Conservation (phyloP, 2,797 vertebrate genomes). For the Cossypha niveicapilla region DNA sequence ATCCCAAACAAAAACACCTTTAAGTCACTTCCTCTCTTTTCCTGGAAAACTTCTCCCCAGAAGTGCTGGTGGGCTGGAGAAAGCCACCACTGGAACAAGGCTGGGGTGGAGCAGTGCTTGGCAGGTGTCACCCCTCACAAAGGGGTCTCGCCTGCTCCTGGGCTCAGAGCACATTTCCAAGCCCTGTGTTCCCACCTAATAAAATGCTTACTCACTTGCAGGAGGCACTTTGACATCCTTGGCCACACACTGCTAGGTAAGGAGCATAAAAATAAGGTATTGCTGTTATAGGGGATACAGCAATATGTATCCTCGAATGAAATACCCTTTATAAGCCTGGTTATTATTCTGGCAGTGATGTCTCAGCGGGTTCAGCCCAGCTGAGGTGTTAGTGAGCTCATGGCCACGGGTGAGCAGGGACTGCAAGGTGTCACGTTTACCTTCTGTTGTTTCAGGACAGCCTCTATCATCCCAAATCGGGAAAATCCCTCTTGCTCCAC, state of each 20-base stretch:
- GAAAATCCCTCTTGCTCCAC: background rate
- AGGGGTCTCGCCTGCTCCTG: background rate
- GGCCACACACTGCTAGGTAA: conserved; percentile 53
- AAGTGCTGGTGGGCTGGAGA: background rate
- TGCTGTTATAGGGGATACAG: conserved; percentile 25
- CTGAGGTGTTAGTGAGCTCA: background rate
- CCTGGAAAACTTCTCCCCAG: background rate
- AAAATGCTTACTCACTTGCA: conserved; percentile 59
- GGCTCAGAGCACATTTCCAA: background rate
- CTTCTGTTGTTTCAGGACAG: background rate
- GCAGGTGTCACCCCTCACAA: background rate
- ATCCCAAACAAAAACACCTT: background rate
- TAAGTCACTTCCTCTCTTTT: background rate
- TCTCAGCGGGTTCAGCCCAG: background rate
- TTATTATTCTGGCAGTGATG: conserved; percentile 38
- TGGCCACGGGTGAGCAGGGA: background rate
- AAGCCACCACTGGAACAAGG: background rate
- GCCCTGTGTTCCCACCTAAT: conserved; percentile 30
- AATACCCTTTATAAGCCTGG: conserved; percentile 12
- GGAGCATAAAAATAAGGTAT: conserved; percentile 5
- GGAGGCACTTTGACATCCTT: conserved; percentile 49
- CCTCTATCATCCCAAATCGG: background rate
- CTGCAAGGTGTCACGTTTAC: background rate
- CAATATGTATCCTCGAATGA: background rate
- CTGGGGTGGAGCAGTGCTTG: background rate